Percentiles rank a stretch among this genome's conserved stretches.
Conservation (phyloP, 1,140 invertebrate species). For the Matsumurasca onukii region DNA sequence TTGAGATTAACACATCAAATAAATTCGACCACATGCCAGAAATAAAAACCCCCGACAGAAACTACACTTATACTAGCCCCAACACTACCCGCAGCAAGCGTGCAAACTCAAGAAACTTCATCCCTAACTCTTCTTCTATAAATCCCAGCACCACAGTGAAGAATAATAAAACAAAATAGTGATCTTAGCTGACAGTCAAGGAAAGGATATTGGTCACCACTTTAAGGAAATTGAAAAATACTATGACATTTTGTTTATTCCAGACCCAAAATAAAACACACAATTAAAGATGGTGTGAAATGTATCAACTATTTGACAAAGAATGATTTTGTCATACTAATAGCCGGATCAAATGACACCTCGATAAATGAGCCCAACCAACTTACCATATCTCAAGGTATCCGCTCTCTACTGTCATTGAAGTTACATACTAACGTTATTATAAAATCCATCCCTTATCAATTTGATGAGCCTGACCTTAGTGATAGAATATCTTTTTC, state of each 20-base stretch:
- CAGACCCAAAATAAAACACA: constrained; percentile 12
- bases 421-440: constrained; percentile 22
- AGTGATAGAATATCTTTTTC: constrained; percentile 18
- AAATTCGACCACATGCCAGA: not conserved
- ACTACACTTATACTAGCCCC: not conserved
- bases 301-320: not conserved
- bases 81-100: not conserved
- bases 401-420: too few relatives aligned
- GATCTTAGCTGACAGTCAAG: constrained; percentile 22
- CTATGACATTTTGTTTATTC: constrained; percentile 11
- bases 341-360: constrained; percentile 17
- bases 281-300: constrained; percentile 3
- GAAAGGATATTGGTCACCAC: not conserved
- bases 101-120: not conserved
- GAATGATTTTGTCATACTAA: constrained; percentile 1
- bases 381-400: constrained; percentile 5
- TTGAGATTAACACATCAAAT: not conserved
- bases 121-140: not conserved
- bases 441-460: constrained; percentile 11
- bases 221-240: not conserved
- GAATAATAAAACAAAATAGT: not conserved
- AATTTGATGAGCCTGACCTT: constrained; percentile 7
- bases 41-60: not conserved
- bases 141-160: not conserved
- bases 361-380: too few relatives aligned